These are phyloP conservation scores for Leucoraja ocellata DNA, from an alignment of 2,797 vertebrate species.

Conservation along the genomic window DNA sequence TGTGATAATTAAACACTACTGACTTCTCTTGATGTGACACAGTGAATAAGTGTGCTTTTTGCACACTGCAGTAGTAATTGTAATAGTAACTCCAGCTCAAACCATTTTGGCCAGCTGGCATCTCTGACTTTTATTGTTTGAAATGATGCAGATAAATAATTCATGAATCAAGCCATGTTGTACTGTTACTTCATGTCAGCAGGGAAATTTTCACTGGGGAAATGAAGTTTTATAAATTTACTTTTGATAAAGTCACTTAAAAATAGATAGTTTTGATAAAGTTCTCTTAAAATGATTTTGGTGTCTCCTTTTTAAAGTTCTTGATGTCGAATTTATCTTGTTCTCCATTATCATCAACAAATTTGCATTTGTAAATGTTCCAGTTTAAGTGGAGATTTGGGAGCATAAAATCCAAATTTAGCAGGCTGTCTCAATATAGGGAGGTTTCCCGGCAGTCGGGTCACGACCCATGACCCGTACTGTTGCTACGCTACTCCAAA, in stretches of 20 bases:
- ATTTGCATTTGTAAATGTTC: neutral
- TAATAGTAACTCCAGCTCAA: neutral
- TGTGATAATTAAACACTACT: no score
- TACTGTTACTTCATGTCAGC: slow-evolving; percentile 12
- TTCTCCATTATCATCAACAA: neutral
- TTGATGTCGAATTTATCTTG: neutral
- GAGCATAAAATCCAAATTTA: neutral
- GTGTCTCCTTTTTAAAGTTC: neutral
- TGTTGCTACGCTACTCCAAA: no score
- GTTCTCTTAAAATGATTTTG: neutral
- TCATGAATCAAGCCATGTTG: neutral
- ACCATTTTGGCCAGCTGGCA: neutral
- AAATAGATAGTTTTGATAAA: neutral
- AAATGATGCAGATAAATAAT: neutral
- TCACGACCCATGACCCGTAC: no score
- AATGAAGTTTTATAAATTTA: neutral
- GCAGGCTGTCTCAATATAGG: neutral
- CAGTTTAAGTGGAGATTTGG: no score
- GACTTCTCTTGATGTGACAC: no score
- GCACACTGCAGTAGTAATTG: neutral
- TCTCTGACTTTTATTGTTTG: neutral
- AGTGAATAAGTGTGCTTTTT: neutral
- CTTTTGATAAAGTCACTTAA: neutral
- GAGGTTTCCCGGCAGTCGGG: no score
- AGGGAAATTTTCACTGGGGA: neutral